Base-by-base conservation (phyloP, 2,888 invertebrate species). In the Eumerus sabulonum region DNA sequence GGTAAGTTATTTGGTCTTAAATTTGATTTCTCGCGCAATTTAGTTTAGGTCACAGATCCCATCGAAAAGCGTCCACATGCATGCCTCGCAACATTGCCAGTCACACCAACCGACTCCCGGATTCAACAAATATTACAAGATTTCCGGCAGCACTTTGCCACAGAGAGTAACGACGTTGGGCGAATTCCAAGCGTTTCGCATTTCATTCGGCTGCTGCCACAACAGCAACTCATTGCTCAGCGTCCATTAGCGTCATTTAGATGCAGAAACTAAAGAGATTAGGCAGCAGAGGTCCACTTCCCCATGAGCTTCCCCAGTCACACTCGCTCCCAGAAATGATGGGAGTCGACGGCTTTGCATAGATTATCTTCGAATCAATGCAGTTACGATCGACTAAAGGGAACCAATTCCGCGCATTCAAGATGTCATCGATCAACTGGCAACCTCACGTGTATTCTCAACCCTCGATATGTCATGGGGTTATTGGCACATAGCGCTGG, bases 101-200 rank as follows among this genome's bases (percentile, higher is more conserved):
- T 19, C 14, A 19, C 27, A 19, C 56, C 19, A 42, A 36, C 18
- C 42, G 36, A 19, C 44, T 19, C 19, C 13, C 19, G 27, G 36
- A 56, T 44, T 27, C 19, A 56, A 42, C 13, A 42, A 19, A 56
- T 56, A 42, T 13, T 56, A 27, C 44, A 9, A 4, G 56, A 44
- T 56, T 56, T 27, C 19, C 44, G 42, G 56, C 44, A 56, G 27
- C 56, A 42, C 44, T 56, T 44, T 42, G 56, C 56, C 56, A 56
- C 56, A 44, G 44, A 56, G 56, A 56, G 44, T 19, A 56, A 56
- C 14, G 56, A 56, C 44, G 56, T 56, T 56, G 56, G 56, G 27
- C 13, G 44, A 56, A 56, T 56, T 13, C 56, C 56, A 56, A 19
- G 19, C 11, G 56, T 40, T 40, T 40, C 13, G 27, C 27, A 27